Evolutionary conservation across 2,113 vertebrate genomes (phyloP), one percentile per base, ranked within the genome.

Genomic region (Cynopterus brachyotis): DNA sequence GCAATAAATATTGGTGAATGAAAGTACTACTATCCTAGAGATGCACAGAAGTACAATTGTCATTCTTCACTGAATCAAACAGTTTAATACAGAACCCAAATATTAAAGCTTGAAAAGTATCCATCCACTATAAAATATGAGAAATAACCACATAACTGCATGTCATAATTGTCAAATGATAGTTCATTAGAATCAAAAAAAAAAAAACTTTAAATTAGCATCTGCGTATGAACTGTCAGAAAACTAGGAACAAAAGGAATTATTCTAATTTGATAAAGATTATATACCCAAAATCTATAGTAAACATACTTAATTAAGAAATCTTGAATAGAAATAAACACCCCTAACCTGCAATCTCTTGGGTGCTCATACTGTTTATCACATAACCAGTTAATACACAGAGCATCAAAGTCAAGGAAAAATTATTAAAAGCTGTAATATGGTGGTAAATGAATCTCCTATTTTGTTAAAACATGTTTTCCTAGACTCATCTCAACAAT

Each of bases 391-490:
- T 86, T 81, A 17, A 37, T 82, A 72, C 30, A 4, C 20, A 59
- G 24, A 28, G n/a, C 45, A 13, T 83, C 53, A 86, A 26, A 80
- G 79, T 35, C 6, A 24, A 89, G 35, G 37, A 40, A 57, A 85
- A 81, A 55, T 76, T n/a, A 47, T 76, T 88, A 60, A 78, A 84
- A 96, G 8, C 50, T 95, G 1, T 86, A 70, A 59, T 42, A 85
- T 64, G 66, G 24, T 92, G 19, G 45, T 73, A 88, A 53, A 92
- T 69, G 66, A 75, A 32, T 78, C 60, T 78, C 50, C 50, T 85
- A 6, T 47, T 80, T 94, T 59, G 53, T 94, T 89, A 45, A 94
- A 94, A 55, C 73, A 40, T 4, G 60, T n/a, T 90, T 78, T 79
- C 35, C 20, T 85, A 40, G 30, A 35, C 9, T 19, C 11, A 50